Evolutionary conservation across 37 sponge, comb jelly and placozoan species (phyloP), one percentile per base, ranked within the genome.

Genomic region (Bolinopsis microptera): DNA sequence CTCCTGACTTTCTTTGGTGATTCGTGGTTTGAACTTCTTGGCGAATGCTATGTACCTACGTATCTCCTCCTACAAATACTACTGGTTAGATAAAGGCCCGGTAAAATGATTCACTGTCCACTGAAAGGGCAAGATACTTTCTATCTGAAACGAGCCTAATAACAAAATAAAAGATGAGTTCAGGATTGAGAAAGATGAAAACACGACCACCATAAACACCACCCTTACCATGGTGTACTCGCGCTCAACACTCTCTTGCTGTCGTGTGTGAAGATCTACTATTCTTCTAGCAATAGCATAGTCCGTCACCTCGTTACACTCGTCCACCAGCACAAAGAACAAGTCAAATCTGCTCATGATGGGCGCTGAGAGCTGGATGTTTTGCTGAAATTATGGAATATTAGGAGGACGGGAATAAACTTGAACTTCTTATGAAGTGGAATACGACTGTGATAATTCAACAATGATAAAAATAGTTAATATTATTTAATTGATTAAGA

Each of bases 331-430:
- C 27, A 99, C 94, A 74, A 99, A 99, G 96, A 99, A 99, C 23
- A 99, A 95, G 39, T 99, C 99, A 95, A 99, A 99, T 37, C 98
- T 77, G 67, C 96, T 96, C 99, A 98, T 97, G 92, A 99, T 97
- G 77, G 99, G 99, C 38, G 99, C 99, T 24, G 94, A 93, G 39
- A 99, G 93, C 35, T 96, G 69, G 34, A 99, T 95, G 93, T 99
- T 99, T 94, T 99, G 99, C 97, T 97, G 94, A 13, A 68, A 40
- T 40, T n/a, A n/a, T n/a, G n/a, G n/a, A n/a, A 67, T 13, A n/a
- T n/a, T n/a, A n/a, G n/a, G n/a, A n/a, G n/a, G n/a, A n/a, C n/a
- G n/a, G n/a, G n/a, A n/a, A n/a, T n/a, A n/a, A n/a, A n/a, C n/a
- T n/a, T n/a, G n/a, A n/a, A n/a, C n/a, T n/a, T n/a, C n/a, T n/a